Conservation (phyloP, 2,888 invertebrate species). For the Callimorpha dominula region DNA sequence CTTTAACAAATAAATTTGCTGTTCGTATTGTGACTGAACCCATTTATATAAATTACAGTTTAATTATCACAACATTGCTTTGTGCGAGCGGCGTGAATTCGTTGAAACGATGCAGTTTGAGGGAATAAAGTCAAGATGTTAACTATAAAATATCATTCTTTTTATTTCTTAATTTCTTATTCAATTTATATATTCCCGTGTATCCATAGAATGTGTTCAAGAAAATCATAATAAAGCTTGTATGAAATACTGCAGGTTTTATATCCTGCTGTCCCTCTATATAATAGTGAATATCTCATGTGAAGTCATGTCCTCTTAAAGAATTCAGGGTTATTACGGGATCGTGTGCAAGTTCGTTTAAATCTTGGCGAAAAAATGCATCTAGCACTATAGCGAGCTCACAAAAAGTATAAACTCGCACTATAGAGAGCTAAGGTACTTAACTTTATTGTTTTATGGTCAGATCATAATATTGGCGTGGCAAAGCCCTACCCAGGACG, state of each 20-base stretch:
- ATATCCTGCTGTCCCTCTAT: conserved; percentile 24
- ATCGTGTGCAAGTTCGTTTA: conserved; percentile 35
- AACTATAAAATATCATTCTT: conserved; percentile 67
- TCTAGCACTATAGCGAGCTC: conserved; percentile 35
- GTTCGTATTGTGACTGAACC: conserved; percentile 71
- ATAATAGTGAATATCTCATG: conserved; percentile 28
- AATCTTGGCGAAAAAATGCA: conserved; percentile 41
- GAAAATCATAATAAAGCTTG: conserved; percentile 19
- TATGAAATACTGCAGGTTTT: conserved; percentile 32
- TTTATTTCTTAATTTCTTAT: conserved; percentile 38
- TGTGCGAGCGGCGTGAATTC: conserved; percentile 73
- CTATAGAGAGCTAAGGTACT: conserved; percentile 49
- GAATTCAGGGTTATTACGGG: conserved; percentile 24
- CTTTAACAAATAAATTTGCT: conserved; percentile 75
- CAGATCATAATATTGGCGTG: conserved; percentile 72
- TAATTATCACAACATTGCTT: conserved; percentile 81
- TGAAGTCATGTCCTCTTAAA: conserved; percentile 34
- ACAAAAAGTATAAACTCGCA: conserved; percentile 5
- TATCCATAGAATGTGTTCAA: conserved; percentile 19
- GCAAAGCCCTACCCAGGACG: conserved; percentile 52
- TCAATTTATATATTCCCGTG: conserved; percentile 15
- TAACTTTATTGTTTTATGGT: conserved; percentile 70
- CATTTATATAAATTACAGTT: conserved; percentile 80
- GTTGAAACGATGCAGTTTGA: conserved; percentile 67
- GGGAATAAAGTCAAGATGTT: conserved; percentile 61